A percentile compares a stretch with the other conserved stretches of the same genome.
Conservation (phyloP, 2,888 invertebrate genomes). For the Sussaba pulchella region DNA sequence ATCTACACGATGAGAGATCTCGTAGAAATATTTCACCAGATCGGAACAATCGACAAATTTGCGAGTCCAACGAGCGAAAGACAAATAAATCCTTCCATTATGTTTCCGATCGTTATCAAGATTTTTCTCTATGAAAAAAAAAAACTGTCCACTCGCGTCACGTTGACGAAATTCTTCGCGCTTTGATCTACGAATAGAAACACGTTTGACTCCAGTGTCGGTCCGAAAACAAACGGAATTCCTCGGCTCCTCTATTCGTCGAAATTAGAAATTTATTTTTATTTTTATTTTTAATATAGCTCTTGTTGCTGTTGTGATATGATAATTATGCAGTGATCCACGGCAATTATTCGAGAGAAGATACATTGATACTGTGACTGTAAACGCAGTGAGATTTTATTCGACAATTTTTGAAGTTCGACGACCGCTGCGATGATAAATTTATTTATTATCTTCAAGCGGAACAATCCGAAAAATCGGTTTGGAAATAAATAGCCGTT, state of each 20-base stretch:
- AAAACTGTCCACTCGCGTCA: slow-evolving; percentile 8
- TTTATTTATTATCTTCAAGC: background rate
- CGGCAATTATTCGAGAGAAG: slow-evolving; percentile 20
- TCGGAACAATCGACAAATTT: slow-evolving; percentile 19
- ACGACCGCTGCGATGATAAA: background rate
- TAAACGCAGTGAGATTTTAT: slow-evolving; percentile 10
- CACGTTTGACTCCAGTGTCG: background rate
- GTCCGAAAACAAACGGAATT: slow-evolving; percentile 1
- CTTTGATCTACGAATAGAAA: slow-evolving; percentile 23
- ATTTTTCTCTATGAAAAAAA: slow-evolving; percentile 7
- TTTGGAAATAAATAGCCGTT: too few relatives aligned
- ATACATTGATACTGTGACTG: slow-evolving; percentile 14
- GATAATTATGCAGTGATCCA: slow-evolving; percentile 46
- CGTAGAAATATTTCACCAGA: slow-evolving; percentile 15
- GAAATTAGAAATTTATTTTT: slow-evolving; percentile 2
- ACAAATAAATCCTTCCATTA: slow-evolving; percentile 9
- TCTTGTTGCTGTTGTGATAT: slow-evolving; percentile 7
- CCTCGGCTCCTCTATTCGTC: background rate
- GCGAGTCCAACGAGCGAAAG: slow-evolving; percentile 28
- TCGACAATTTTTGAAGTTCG: background rate
- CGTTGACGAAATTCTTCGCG: slow-evolving; percentile 18
- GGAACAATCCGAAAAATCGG: slow-evolving; percentile 7
- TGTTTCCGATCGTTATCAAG: background rate
- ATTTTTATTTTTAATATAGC: slow-evolving; percentile 11
- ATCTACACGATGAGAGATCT: slow-evolving; percentile 30